Base-by-base conservation (phyloP, 2,113 vertebrate species). In the Anolis sagrei region DNA sequence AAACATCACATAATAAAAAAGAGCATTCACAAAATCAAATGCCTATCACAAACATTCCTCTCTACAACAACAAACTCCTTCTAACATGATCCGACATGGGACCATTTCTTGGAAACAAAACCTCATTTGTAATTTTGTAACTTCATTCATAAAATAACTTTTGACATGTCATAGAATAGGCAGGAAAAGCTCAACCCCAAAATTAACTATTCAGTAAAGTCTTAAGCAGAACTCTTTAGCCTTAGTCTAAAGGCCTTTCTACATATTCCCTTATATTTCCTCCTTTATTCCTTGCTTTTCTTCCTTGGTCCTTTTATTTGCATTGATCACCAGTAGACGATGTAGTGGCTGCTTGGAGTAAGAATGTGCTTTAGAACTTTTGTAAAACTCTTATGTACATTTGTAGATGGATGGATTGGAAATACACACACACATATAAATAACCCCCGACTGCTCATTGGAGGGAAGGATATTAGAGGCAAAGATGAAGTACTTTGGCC, bases 1-100 rank as follows among this genome's bases (percentile, higher is more conserved):
- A 83, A 84, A 86, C 16, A 61, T 14, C 27, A 79, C 66, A 49
- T 79, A 86, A 84, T 51, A 84, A 83, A 82, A 77, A 18, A 34
- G 2, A 62, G 81, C 72, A 77, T 39, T 84, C 66, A 81, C 49
- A 36, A 61, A 87, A 75, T 5, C 75, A 64, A 39, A 49, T 64
- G 4, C 13, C 19, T 83, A n/a, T 66, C 39, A 64, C 32, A 48
- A 27, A 48, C 21, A 64, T 7, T 19, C 66, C 19, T n/a, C 39
- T 44, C 34, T 34, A 34, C 19, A 13, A 23, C 34, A 73, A 58
- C 79, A n/a, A 6, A 81, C 25, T 69, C 78, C 29, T 34, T 62
- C 5, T 76, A 23, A 80, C 32, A 82, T 72, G 83, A 21, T n/a
- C 23, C 81, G 13, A 77, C 14, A 66, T 87, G 11, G 34, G 11